These are phyloP conservation scores for Amitus sp. DNA, from an alignment of 2,888 invertebrate genomes.

Conservation along the genomic window DNA sequence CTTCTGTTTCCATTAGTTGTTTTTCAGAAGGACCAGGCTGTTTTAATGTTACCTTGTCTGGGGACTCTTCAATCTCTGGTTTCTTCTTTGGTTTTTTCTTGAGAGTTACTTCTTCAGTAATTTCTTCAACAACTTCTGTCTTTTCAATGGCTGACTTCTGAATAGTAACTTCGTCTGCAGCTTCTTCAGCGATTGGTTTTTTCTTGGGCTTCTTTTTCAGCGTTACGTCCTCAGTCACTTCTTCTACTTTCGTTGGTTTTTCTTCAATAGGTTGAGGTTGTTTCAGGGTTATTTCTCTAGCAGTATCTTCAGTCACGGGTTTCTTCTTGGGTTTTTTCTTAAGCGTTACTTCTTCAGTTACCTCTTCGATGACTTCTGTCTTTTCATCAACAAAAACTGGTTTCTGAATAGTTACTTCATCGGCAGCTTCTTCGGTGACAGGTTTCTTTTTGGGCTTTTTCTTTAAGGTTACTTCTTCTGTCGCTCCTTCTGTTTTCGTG, in stretches of 20 bases:
- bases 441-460: constrained; percentile 52
- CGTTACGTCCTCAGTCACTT: constrained; percentile 46
- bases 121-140: constrained; percentile 56
- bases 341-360: constrained; percentile 68
- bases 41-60: no score
- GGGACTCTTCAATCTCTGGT: constrained; percentile 22
- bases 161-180: constrained; percentile 44
- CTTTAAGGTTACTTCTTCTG: constrained; percentile 55
- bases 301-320: constrained; percentile 69
- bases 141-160: constrained; percentile 61
- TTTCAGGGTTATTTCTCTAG: constrained; percentile 78
- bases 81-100: constrained; percentile 13
- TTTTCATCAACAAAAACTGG: constrained; percentile 18
- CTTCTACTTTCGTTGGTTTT: constrained; percentile 45
- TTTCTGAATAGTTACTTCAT: constrained; percentile 42
- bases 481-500: constrained; percentile 53
- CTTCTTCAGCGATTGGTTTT: constrained; percentile 42
- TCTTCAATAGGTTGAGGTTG: constrained; percentile 61
- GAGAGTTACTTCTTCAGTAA: constrained; percentile 47
- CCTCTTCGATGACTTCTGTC: constrained; percentile 50
- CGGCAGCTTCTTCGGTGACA: constrained; percentile 46
- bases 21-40: no score
- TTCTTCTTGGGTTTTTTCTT: constrained; percentile 64
- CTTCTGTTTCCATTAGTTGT: no score
- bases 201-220: constrained; percentile 66